A percentile compares a stretch with the other conserved stretches of the same genome.
phyloP scores from a whole-genome alignment of 2,797 vertebrate species.

The Anguilla obscura region DNA sequence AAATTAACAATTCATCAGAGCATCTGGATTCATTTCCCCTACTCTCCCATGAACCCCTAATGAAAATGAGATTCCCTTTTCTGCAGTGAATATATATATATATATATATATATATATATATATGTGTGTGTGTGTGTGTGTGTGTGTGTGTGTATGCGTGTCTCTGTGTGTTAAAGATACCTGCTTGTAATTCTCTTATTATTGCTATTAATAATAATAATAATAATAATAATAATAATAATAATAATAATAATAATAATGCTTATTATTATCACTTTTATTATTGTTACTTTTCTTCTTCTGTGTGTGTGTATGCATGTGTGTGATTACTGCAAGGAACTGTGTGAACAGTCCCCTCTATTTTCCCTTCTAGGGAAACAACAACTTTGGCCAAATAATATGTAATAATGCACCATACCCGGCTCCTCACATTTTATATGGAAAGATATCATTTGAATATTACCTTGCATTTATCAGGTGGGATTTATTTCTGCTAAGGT shows the following conservation, averaged over 20 bases:
- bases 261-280: too few species aligned
- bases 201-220: too few species aligned
- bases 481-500: too few species aligned
- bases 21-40: constrained; percentile 15
- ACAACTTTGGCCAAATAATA: background rate
- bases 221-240: too few species aligned
- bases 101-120: background rate
- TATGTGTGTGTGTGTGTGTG: background rate
- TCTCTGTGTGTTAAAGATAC: background rate
- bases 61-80: background rate
- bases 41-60: background rate
- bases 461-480: background rate
- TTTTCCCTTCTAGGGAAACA: background rate
- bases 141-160: too few species aligned
- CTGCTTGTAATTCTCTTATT: background rate
- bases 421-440: background rate
- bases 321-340: background rate
- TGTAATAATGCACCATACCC: background rate
- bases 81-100: background rate
- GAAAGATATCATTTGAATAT: background rate
- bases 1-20: constrained; percentile 14
- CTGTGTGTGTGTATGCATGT: too few species aligned
- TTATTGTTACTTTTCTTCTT: too few species aligned
- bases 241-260: too few species aligned
- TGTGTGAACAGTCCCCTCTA: background rate